These are phyloP conservation scores for Meriones psammophilus DNA, from an alignment of 2,797 vertebrate species.

Conservation along the genomic window DNA sequence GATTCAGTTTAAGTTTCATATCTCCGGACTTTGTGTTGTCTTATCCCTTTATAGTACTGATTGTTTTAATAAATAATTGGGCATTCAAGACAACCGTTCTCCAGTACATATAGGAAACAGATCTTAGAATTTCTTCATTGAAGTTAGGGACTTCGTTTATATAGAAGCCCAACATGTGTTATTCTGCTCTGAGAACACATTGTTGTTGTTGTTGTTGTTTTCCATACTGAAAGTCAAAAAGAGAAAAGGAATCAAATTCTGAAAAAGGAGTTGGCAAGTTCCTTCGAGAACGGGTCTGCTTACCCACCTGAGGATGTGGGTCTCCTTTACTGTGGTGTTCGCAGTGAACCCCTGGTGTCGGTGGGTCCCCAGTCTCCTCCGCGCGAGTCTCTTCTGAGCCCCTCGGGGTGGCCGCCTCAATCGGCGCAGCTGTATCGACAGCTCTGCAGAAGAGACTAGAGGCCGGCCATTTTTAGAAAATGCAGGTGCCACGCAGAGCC, in stretches of 20 bases:
- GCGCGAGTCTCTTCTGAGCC: slow-evolving; percentile 80
- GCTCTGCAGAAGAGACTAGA: slow-evolving; percentile 90
- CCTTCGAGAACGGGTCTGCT: background rate
- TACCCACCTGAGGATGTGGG: background rate
- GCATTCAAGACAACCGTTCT: background rate
- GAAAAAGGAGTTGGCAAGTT: background rate
- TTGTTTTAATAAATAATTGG: background rate
- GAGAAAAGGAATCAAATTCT: slow-evolving; percentile 42
- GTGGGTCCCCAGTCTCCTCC: slow-evolving; percentile 81
- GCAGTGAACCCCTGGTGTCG: background rate
- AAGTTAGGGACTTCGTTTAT: background rate
- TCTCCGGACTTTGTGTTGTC: background rate
- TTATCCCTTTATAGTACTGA: background rate
- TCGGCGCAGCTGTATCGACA: slow-evolving; percentile 90
- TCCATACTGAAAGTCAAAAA: slow-evolving; percentile 32
- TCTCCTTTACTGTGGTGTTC: background rate
- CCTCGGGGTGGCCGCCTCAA: slow-evolving; percentile 86
- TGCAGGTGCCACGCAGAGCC: slow-evolving; percentile 90
- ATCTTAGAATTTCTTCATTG: slow-evolving; percentile 46
- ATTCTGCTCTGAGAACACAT: background rate
- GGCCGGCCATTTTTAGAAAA: slow-evolving; percentile 90
- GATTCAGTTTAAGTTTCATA: background rate
- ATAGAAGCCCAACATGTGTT: slow-evolving; percentile 2
- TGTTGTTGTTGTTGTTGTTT: background rate
- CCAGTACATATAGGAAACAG: background rate